A percentile compares a stretch with the other conserved stretches of the same genome.
Conservation (phyloP, 37 sponge, comb jelly and placozoan species). For the Petrosia ficiformis region DNA sequence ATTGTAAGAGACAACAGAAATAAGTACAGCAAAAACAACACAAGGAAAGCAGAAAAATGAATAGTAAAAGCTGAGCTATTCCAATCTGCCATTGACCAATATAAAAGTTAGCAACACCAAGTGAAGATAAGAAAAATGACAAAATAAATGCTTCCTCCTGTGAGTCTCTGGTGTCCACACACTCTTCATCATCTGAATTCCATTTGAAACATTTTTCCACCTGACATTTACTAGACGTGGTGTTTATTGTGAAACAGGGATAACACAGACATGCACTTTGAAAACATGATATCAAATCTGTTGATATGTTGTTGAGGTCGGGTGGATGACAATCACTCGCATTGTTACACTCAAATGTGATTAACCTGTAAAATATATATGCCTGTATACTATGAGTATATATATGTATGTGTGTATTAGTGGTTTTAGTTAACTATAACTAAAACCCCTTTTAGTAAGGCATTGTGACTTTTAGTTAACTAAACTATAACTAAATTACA, state of each 20-base stretch:
- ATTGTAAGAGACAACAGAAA: background rate
- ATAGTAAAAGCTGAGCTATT: background rate
- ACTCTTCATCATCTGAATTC: background rate
- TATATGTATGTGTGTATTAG: too few relatives aligned
- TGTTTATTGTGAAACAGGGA: background rate
- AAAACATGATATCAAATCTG: slow-evolving; percentile 8
- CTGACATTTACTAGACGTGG: background rate
- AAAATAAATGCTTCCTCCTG: slow-evolving; percentile 58
- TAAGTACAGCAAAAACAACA: background rate
- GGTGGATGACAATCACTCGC: slow-evolving; percentile 41
- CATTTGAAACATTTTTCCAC: background rate
- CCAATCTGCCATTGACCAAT: slow-evolving; percentile 33
- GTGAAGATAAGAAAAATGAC: slow-evolving; percentile 55
- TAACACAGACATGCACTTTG: background rate
- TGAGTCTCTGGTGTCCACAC: slow-evolving; percentile 13
- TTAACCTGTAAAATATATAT: too few relatives aligned
- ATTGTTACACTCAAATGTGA: slow-evolving; percentile 11
- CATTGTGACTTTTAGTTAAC: too few relatives aligned
- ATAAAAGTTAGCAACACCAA: slow-evolving; percentile 86
- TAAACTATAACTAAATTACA: too few relatives aligned
- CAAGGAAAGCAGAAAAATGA: background rate
- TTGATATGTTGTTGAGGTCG: background rate
- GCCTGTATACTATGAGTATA: too few relatives aligned
- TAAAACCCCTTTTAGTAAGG: too few relatives aligned
- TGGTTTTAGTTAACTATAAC: too few relatives aligned